A percentile compares a stretch with the other conserved stretches of the same genome.
These are phyloP conservation scores for Acanthis flammea DNA, from an alignment of 2,797 vertebrate genomes.

Conservation along the genomic window DNA sequence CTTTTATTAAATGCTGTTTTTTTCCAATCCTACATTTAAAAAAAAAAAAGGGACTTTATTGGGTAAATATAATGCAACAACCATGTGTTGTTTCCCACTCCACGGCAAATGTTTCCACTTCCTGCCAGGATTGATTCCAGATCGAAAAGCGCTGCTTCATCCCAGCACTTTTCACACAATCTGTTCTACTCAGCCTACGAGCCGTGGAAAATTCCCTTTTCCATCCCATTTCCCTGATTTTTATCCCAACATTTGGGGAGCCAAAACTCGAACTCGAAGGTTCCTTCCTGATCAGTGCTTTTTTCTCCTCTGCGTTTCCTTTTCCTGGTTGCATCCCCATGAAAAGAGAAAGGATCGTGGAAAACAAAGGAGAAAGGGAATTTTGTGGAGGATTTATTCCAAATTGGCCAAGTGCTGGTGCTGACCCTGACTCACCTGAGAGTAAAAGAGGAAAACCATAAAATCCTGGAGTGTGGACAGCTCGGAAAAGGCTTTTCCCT, in stretches of 20 bases:
- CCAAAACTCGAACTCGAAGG: not conserved
- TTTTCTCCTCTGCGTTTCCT: not conserved
- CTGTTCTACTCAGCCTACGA: not conserved
- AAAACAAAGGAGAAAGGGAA: not conserved
- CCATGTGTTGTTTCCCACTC: conserved; percentile 64
- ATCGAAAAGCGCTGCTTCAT: not conserved
- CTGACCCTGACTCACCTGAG: not conserved
- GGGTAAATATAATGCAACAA: conserved; percentile 62
- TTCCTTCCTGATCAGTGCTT: not conserved
- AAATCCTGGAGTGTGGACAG: not conserved
- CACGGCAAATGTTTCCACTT: conserved; percentile 51
- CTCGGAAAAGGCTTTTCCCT: not conserved
- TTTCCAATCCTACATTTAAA: conserved; percentile 7
- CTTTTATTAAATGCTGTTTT: conserved; percentile 51
- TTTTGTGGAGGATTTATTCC: not conserved
- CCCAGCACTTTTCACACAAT: not conserved
- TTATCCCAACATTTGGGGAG: not conserved
- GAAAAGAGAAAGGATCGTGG: not conserved
- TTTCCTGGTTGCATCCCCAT: not conserved
- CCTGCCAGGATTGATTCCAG: conserved; percentile 66
- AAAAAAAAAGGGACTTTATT: conserved; percentile 28
- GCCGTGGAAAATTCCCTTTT: not conserved
- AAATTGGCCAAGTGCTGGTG: not conserved
- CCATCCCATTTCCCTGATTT: not conserved
- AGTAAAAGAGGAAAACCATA: not conserved